These are phyloP conservation scores for Lacanobia oleracea DNA, from an alignment of 2,888 invertebrate species.

Conservation along the genomic window DNA sequence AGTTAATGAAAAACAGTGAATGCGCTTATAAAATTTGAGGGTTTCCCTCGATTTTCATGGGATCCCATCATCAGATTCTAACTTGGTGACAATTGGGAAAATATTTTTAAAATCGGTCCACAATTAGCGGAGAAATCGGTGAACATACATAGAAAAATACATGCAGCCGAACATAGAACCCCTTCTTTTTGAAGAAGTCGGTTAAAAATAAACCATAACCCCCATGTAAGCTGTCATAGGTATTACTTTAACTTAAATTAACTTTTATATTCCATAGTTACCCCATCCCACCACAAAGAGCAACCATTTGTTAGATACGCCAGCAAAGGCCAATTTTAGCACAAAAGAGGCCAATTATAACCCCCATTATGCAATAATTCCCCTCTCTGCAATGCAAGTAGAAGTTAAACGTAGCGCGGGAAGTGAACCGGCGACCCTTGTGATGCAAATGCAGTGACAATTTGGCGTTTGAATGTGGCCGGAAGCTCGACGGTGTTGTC, in stretches of 20 bases:
- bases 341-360: constrained; percentile 59
- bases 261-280: background rate
- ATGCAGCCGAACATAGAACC: too few species aligned
- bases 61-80: too few species aligned
- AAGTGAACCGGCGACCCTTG: constrained; percentile 71
- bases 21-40: too few species aligned
- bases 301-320: constrained; percentile 10
- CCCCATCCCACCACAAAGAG: background rate
- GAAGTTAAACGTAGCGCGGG: constrained; percentile 59
- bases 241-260: background rate
- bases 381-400: constrained; percentile 47
- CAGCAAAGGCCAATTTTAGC: constrained; percentile 42
- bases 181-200: too few species aligned
- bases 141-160: too few species aligned
- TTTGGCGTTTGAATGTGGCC: constrained; percentile 68
- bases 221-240: background rate
- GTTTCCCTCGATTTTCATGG: too few species aligned
- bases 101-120: too few species aligned
- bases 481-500: constrained; percentile 54
- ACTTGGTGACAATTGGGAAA: too few species aligned
- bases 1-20: too few species aligned
- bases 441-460: constrained; percentile 76
- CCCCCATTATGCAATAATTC: constrained; percentile 50
- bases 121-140: too few species aligned
- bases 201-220: too few species aligned